A percentile compares a stretch with the other conserved stretches of the same genome.
Conservation (phyloP, 2,888 invertebrate species). For the Polia nebulosa region DNA sequence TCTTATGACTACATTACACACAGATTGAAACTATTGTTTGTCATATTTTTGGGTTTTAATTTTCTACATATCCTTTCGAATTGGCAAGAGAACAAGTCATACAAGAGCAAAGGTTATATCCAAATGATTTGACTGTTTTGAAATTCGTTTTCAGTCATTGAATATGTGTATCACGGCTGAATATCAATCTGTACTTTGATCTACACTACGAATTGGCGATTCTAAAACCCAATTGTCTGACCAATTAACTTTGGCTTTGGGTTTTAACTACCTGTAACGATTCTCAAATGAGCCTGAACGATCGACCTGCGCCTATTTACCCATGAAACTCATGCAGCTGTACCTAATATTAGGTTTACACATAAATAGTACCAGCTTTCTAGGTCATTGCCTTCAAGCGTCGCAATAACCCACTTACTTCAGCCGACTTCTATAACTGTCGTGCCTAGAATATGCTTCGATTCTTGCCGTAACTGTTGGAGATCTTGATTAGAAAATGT, state of each 20-base stretch:
- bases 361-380: slow-evolving; percentile 54
- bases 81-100: neutral
- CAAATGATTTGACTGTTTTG: no score
- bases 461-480: slow-evolving; percentile 31
- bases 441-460: slow-evolving; percentile 16
- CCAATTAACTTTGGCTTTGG: slow-evolving; percentile 7
- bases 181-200: slow-evolving; percentile 5
- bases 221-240: neutral
- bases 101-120: neutral
- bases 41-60: neutral
- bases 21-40: no score
- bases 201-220: neutral
- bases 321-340: slow-evolving; percentile 59
- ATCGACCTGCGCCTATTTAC: slow-evolving; percentile 45
- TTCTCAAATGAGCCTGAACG: slow-evolving; percentile 38
- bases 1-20: no score
- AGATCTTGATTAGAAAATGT: slow-evolving; percentile 34
- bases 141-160: neutral
- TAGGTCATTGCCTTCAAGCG: slow-evolving; percentile 56
- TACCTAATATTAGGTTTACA: slow-evolving; percentile 53
- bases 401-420: slow-evolving; percentile 53
- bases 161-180: neutral
- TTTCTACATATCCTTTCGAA: neutral
- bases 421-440: slow-evolving; percentile 47
- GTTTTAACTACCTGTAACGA: slow-evolving; percentile 32